These are phyloP conservation scores for Pleuronectes platessa DNA, from an alignment of 2,113 vertebrate species.

Conservation along the genomic window DNA sequence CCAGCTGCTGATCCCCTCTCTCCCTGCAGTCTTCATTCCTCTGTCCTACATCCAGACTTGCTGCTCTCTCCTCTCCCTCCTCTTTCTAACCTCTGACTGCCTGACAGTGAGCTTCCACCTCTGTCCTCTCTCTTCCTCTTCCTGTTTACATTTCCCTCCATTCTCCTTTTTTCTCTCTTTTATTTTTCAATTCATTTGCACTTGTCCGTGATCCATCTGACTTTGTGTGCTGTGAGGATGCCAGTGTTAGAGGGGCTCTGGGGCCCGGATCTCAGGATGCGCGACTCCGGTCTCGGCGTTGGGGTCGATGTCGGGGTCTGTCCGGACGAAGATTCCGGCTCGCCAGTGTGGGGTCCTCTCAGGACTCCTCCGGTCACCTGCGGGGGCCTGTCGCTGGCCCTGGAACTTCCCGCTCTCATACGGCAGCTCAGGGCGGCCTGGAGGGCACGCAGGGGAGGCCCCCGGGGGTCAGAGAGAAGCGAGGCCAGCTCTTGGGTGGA, in stretches of 20 bases:
- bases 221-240: constrained; percentile 36
- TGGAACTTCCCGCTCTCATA: constrained; percentile 72
- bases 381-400: constrained; percentile 63
- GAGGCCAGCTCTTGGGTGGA: constrained; percentile 53
- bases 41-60: constrained; percentile 45
- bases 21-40: neutral
- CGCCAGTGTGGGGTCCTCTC: constrained; percentile 63
- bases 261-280: constrained; percentile 61
- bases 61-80: neutral
- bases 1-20: neutral
- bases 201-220: constrained; percentile 1
- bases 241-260: constrained; percentile 69
- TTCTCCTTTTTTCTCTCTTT: neutral
- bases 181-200: neutral
- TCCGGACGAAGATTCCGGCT: constrained; percentile 57
- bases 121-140: neutral
- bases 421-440: constrained; percentile 73
- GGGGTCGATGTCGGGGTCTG: constrained; percentile 61
- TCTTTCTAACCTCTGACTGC: constrained; percentile 37
- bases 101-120: constrained; percentile 37
- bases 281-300: constrained; percentile 31
- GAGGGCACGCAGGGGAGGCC: constrained; percentile 61
- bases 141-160: neutral
- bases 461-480: constrained; percentile 40
- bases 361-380: constrained; percentile 69